Evolutionary conservation across 30 jellyfish, hydroid and myxozoan genomes (phyloP).

Genomic region (Pseudorhiza aurosa): DNA sequence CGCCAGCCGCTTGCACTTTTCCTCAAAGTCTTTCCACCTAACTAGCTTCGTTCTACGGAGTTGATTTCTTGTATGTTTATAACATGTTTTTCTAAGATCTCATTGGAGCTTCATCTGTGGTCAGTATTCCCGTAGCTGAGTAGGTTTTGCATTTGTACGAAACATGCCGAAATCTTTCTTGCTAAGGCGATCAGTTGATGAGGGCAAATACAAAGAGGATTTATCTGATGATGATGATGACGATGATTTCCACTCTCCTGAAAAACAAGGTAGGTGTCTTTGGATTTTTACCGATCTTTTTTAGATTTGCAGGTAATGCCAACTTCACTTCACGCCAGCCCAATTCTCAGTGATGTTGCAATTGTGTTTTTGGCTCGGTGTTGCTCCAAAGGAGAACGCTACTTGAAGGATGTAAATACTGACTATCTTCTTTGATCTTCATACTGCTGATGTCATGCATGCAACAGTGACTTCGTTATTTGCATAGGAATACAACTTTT

Average conservation of each 20-base stretch:
- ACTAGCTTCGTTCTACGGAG: conserved; percentile 20
- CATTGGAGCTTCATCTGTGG: neutral
- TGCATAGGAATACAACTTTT: too few relatives aligned
- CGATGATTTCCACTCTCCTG: neutral
- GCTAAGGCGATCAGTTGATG: conserved; percentile 58
- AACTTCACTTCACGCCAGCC: too few relatives aligned
- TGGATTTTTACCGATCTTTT: too few relatives aligned
- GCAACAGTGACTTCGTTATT: too few relatives aligned
- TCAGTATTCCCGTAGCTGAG: neutral
- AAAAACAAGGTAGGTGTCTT: conserved; percentile 18
- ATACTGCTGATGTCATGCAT: too few relatives aligned
- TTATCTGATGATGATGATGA: conserved; percentile 19
- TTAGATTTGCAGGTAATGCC: too few relatives aligned
- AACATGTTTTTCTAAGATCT: conserved; percentile 17
- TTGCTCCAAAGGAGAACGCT: too few relatives aligned
- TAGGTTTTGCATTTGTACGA: neutral
- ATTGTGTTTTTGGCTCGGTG: too few relatives aligned
- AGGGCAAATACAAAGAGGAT: conserved; percentile 22
- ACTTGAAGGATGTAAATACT: too few relatives aligned
- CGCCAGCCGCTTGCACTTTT: conserved; percentile 64
- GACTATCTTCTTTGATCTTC: too few relatives aligned
- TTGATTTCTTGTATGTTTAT: conserved; percentile 39
- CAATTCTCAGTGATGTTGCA: too few relatives aligned
- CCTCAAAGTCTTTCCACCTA: conserved; percentile 33
- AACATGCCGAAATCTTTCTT: conserved; percentile 88